Evolutionary conservation across 2,888 invertebrate genomes (phyloP), one percentile per base, ranked within the genome.

Genomic region (Lypha dubia): DNA sequence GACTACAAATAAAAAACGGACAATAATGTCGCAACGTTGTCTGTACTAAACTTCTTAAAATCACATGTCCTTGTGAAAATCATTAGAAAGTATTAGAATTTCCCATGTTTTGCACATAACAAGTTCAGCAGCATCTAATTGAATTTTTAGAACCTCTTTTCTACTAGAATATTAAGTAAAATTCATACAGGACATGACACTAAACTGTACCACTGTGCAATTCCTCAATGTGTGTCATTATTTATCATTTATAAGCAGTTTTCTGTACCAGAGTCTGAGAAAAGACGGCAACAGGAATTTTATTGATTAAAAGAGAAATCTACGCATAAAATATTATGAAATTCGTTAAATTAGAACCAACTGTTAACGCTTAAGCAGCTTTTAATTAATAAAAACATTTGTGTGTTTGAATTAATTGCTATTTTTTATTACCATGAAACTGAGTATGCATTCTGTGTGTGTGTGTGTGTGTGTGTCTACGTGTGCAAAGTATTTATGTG

Each of bases 321-420:
- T 8, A 17, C 1, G 6, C 8, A 44, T 11, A 41, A 63, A 24
- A 24, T 28, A 63, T 8, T 17, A 17, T 28, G 41, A 51, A 44
- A 53, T 60, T n/a, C 58, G 17, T 68, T 63, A 51, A 65, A 83
- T 63, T 46, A 74, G 68, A 79, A 65, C 44, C 79, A 79, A 65
- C 79, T 79, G 83, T 84, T 75, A 56, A 75, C 70, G 44, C 53
- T 70, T 79, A 79, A 75, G 83, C 63, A 60, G 79, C 65, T 75
- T 84, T 84, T 79, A 79, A 79, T 84, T 79, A 79, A 76, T 38
- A 60, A 65, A 32, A 83, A 65, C 63, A 56, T 70, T 75, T 63
- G 20, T 56, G 62, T 58, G 22, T 65, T 58, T 28, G 20, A 44
- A 70, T 58, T 46, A 49, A 82, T 71, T 67, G n/a, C n/a, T n/a